phyloP scores from a whole-genome alignment of 1,140 invertebrate genomes.

The Zaprionus ornatus region DNA sequence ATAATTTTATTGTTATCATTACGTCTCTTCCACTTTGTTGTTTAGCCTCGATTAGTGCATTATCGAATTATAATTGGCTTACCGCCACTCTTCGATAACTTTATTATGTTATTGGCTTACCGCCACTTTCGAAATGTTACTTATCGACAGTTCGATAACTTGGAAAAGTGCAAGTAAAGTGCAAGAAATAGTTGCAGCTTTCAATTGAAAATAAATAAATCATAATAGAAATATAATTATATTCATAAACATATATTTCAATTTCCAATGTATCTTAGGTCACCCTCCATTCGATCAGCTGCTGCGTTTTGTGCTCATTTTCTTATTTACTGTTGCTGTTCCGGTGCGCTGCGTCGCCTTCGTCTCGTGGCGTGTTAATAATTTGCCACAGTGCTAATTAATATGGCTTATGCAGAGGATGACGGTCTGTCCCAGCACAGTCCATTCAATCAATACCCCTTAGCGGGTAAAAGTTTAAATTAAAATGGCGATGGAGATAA shows the following conservation, averaged over 20 bases:
- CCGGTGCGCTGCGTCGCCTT: slow-evolving; percentile 19
- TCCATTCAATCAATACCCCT: slow-evolving; percentile 23
- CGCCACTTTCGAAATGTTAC: too few species aligned
- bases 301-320: not conserved
- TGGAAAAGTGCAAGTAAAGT: too few species aligned
- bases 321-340: slow-evolving; percentile 14
- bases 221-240: not conserved
- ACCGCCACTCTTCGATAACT: too few species aligned
- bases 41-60: too few species aligned
- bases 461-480: slow-evolving; percentile 58
- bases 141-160: too few species aligned
- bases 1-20: too few species aligned
- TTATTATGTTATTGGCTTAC: too few species aligned
- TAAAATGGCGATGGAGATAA: slow-evolving; percentile 26
- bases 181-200: too few species aligned
- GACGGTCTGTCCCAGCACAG: not conserved
- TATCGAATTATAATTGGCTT: too few species aligned
- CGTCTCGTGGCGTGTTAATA: slow-evolving; percentile 41
- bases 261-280: not conserved
- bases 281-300: not conserved
- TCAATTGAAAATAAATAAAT: too few species aligned
- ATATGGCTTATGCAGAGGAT: slow-evolving; percentile 45
- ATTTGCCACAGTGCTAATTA: slow-evolving; percentile 58
- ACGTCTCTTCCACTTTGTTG: too few species aligned
- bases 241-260: not conserved